Base-by-base conservation (phyloP, 2,888 invertebrate species). In the Cynaeus angustus region DNA sequence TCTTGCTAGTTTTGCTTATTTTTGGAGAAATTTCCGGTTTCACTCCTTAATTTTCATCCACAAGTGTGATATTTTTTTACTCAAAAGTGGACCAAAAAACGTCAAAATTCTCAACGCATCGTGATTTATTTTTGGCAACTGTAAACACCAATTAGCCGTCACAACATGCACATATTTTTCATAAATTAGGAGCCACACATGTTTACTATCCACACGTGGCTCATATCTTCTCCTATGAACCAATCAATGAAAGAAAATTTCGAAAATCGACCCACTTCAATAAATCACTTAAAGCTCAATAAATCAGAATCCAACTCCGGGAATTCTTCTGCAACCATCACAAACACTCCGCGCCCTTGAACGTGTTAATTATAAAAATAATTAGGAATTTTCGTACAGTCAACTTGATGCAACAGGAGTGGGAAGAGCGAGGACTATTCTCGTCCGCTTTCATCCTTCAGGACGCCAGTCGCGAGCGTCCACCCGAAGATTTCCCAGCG, bases 391-490 rank as follows among this genome's bases (percentile, higher is more conserved):
- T 66, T 66, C 66, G 56, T 46, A 46, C 68, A 68, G 53, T 68
- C 68, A 68, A 68, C 68, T 68, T 61, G 53, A 28, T 53, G 55
- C 61, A 53, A 59, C 37, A 10, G 37, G 64, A 71, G 69, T 50
- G 70, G 62, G 71, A 66, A 45, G 59, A 65, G 50, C 58, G 45
- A 50, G 33, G 37, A 65, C 65, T 70, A 72, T 72, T 72, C 70
- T 70, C 55, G 66, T 68, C 66, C 65, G 67, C 66, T 70, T 52
- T 58, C 62, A 72, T 72, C 72, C 70, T 66, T 68, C 70, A 64
- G 72, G 72, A 72, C 53, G 64, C 46, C 68, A 68, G 71, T 71
- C 46, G 64, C 4, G 52, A 38, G 13, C 30, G 45, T 53, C 55
- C 56, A 12, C 12, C 12, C 12, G 12, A 41, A 41, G 41, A 10